phyloP scores from a whole-genome alignment of 2,113 vertebrate species.

The Ailurus styani region DNA sequence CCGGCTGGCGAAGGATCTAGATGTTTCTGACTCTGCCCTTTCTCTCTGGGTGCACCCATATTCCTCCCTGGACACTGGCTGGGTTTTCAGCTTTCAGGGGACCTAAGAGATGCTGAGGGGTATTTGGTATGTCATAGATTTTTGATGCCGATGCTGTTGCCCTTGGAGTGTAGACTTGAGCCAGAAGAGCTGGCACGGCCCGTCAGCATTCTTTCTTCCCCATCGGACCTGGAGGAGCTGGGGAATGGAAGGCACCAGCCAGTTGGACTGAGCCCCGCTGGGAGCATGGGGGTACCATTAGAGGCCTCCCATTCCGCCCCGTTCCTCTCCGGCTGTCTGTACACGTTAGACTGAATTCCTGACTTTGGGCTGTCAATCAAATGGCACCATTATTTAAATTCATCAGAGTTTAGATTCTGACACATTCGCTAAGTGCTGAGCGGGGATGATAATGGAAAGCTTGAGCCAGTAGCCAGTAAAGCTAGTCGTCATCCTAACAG shows the following conservation, averaged over 20 bases:
- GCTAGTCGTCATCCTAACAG: too few species aligned
- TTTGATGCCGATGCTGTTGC: not conserved
- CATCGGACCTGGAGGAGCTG: not conserved
- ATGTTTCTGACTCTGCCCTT: rapidly evolving
- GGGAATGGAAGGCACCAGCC: not conserved
- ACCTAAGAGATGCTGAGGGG: not conserved
- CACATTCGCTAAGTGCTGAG: not conserved
- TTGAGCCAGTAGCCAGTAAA: not conserved
- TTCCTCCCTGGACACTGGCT: not conserved
- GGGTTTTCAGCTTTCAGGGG: not conserved
- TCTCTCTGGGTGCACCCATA: not conserved
- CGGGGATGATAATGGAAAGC: not conserved
- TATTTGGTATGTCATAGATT: not conserved
- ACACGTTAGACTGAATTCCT: not conserved
- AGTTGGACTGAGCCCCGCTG: not conserved
- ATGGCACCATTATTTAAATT: constrained; percentile 19
- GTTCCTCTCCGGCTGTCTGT: not conserved
- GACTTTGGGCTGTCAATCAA: constrained; percentile 22
- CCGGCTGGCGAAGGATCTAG: not conserved
- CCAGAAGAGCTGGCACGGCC: rapidly evolving
- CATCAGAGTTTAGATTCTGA: not conserved
- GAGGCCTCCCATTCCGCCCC: not conserved
- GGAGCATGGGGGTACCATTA: rapidly evolving
- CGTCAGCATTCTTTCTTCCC: not conserved
- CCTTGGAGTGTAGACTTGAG: not conserved